A percentile compares a stretch with the other conserved stretches of the same genome.
phyloP scores from a whole-genome alignment of 92 coral and sea anemone genomes.

The Bergia sp. region DNA sequence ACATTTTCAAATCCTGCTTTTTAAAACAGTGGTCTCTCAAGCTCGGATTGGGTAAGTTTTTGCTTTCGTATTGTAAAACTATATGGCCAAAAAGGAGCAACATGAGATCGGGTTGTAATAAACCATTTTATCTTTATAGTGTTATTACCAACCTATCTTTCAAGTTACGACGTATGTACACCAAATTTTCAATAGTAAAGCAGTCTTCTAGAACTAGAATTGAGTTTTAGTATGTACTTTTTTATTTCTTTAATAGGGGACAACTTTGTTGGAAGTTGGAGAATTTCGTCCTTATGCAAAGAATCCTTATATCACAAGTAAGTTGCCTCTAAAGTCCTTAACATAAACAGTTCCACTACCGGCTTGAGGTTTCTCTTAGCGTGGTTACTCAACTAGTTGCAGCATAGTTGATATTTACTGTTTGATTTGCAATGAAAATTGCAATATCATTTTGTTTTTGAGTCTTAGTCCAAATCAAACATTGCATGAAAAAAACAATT shows the following conservation, averaged over 20 bases:
- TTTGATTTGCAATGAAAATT: background rate
- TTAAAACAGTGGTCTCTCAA: constrained; percentile 64
- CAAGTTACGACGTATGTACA: background rate
- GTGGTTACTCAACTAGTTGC: background rate
- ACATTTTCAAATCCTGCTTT: background rate
- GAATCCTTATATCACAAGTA: constrained; percentile 81
- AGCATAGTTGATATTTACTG: background rate
- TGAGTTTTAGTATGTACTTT: background rate
- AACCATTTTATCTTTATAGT: too few species aligned
- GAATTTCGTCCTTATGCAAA: constrained; percentile 84
- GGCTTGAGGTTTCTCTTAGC: background rate
- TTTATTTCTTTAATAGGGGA: constrained; percentile 64
- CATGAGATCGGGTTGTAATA: background rate
- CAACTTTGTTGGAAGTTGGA: constrained; percentile 82
- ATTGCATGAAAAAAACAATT: background rate
- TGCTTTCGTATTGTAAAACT: too few species aligned
- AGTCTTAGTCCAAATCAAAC: background rate
- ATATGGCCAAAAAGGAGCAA: background rate
- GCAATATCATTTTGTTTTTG: too few species aligned
- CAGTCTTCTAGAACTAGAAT: background rate
- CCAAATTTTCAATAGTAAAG: background rate
- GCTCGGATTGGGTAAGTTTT: constrained; percentile 90
- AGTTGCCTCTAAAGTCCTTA: constrained; percentile 25
- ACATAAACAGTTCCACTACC: background rate
- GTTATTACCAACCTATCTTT: too few species aligned